Percentiles rank a stretch among this genome's conserved stretches.
Conservation (phyloP, 1,140 invertebrate genomes). For the Dendrolimus punctatus region DNA sequence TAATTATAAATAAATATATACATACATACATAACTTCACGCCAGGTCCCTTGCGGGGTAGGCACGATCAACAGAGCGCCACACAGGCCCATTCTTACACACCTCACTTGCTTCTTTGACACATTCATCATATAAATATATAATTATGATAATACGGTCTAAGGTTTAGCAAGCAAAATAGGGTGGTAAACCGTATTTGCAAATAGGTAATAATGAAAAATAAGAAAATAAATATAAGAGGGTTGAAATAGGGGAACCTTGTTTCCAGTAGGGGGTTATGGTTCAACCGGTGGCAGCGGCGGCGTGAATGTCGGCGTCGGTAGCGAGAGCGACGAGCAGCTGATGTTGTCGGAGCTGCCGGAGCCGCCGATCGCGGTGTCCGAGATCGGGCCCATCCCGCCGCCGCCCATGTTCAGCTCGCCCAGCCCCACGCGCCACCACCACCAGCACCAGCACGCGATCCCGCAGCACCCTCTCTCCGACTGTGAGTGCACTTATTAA, state of each 20-base stretch:
- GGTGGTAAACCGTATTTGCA: background rate
- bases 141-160: too few relatives aligned
- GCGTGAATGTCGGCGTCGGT: constrained; percentile 34
- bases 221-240: too few relatives aligned
- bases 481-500: constrained; percentile 48
- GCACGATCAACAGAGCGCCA: too few relatives aligned
- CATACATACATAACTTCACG: too few relatives aligned
- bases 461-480: constrained; percentile 54
- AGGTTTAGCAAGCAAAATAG: background rate
- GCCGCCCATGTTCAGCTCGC: constrained; percentile 95
- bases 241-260: background rate
- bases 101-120: too few relatives aligned
- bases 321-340: constrained; percentile 70
- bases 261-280: constrained; percentile 46
- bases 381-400: constrained; percentile 96
- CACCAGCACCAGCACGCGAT: constrained; percentile 45
- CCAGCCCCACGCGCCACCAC: constrained; percentile 80
- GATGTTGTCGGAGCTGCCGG: constrained; percentile 88
- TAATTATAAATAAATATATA: too few relatives aligned
- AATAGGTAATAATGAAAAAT: too few relatives aligned
- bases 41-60: too few relatives aligned
- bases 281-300: constrained; percentile 33
- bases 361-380: constrained; percentile 91
- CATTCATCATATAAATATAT: too few relatives aligned
- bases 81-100: too few relatives aligned